A percentile compares a stretch with the other conserved stretches of the same genome.
These are phyloP conservation scores for Neosalanx taihuensis DNA, from an alignment of 2,797 vertebrate genomes.

Conservation along the genomic window DNA sequence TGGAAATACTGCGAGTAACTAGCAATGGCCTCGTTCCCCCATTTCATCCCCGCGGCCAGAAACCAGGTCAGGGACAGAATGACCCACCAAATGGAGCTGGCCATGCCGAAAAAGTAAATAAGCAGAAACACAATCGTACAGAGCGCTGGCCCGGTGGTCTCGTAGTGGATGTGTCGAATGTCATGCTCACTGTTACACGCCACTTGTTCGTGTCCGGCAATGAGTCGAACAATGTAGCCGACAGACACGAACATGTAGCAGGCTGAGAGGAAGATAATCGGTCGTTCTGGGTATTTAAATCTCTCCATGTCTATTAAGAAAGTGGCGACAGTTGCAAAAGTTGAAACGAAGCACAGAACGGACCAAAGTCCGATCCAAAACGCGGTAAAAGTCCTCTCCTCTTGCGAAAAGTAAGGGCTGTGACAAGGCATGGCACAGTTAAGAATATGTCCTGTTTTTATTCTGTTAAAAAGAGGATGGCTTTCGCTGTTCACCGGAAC, in stretches of 20 bases:
- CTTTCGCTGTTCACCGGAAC: constrained; percentile 86
- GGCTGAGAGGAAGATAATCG: constrained; percentile 93
- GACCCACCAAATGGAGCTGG: constrained; percentile 96
- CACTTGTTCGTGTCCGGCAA: constrained; percentile 91
- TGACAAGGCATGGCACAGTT: constrained; percentile 97
- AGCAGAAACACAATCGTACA: constrained; percentile 91
- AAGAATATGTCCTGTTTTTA: constrained; percentile 87
- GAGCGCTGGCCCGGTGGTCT: constrained; percentile 89
- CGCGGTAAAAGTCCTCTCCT: constrained; percentile 90
- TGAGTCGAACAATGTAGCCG: constrained; percentile 88
- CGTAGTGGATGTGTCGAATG: constrained; percentile 88
- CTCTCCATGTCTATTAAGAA: constrained; percentile 98
- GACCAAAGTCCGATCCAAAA: constrained; percentile 98
- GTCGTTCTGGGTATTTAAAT: constrained; percentile 93
- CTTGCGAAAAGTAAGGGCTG: constrained; percentile 91
- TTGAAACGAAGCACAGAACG: constrained; percentile 92
- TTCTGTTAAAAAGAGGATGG: constrained; percentile 92
- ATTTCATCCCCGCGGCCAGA: constrained; percentile 92
- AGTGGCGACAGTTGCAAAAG: constrained; percentile 92
- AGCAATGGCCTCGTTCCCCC: constrained; percentile 93
- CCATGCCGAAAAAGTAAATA: constrained; percentile 94
- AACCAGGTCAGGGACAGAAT: constrained; percentile 94
- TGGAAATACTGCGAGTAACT: constrained; percentile 93
- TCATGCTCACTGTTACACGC: constrained; percentile 87
- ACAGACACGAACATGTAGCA: constrained; percentile 94